Conservation (phyloP, 1,140 invertebrate species). For the Apis mellifera region DNA sequence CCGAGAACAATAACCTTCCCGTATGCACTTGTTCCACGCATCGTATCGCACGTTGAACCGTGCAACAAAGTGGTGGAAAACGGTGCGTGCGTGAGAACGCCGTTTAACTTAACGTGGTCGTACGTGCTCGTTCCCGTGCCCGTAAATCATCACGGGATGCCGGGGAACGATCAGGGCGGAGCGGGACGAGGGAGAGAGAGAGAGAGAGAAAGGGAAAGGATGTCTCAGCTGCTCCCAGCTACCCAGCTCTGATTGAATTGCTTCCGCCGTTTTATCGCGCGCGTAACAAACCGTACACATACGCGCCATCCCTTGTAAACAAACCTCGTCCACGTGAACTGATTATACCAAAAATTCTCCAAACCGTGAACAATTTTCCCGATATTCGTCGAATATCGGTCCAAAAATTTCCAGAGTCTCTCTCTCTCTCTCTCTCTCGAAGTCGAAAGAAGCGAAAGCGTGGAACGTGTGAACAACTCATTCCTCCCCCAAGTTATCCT, state of each 20-base stretch:
- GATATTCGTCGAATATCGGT: too few relatives aligned
- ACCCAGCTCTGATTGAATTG: conserved; percentile 77
- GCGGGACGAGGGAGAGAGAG: background rate
- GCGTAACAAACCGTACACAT: conserved; percentile 56
- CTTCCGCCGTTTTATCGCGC: conserved; percentile 70
- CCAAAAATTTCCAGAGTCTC: too few relatives aligned
- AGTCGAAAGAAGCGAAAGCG: too few relatives aligned
- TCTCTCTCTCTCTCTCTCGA: too few relatives aligned
- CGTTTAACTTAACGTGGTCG: conserved; percentile 56
- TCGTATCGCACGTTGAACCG: conserved; percentile 24
- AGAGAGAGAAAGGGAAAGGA: conserved; percentile 33
- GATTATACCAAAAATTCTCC: too few relatives aligned
- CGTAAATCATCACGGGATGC: conserved; percentile 62
- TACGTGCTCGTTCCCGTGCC: conserved; percentile 35
- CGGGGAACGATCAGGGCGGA: conserved; percentile 25
- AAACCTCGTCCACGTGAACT: too few relatives aligned
- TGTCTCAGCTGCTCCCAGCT: conserved; percentile 75
- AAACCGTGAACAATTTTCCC: too few relatives aligned
- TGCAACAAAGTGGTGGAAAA: conserved; percentile 13
- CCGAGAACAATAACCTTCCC: background rate
- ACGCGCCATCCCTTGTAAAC: conserved; percentile 15
- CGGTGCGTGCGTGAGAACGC: conserved; percentile 33
- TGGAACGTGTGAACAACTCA: background rate
- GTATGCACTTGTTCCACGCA: background rate
- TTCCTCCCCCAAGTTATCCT: too few relatives aligned